Conservation (phyloP, 1,140 invertebrate species). For the Drosophila mojavensis region DNA sequence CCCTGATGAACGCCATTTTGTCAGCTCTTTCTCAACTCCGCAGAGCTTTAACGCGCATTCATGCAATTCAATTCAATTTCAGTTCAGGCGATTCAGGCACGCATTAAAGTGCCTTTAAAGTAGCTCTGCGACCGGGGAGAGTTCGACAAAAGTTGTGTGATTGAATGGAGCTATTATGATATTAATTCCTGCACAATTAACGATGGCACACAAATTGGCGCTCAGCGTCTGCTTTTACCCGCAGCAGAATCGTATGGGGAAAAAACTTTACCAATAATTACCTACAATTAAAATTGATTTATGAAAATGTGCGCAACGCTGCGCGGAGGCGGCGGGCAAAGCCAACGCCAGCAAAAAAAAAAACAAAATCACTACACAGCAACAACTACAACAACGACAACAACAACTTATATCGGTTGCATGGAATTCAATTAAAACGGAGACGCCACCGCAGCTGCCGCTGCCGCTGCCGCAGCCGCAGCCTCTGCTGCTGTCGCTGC, state of each 20-base stretch:
- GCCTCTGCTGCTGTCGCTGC: constrained; percentile 13
- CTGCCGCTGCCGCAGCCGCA: constrained; percentile 22
- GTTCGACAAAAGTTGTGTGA: neutral
- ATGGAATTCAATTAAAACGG: constrained; percentile 74
- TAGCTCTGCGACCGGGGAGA: neutral
- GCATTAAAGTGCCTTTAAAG: constrained; percentile 5
- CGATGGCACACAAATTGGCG: constrained; percentile 44
- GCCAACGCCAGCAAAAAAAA: no score
- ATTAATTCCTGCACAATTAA: constrained; percentile 70
- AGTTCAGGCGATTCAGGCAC: no score
- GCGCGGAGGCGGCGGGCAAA: neutral
- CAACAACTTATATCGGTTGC: constrained; percentile 6
- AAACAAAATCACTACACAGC: no score
- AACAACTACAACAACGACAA: neutral
- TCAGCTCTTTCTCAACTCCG: no score
- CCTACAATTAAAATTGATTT: constrained; percentile 83
- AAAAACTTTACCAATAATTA: constrained; percentile 69
- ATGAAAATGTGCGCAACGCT: constrained; percentile 49
- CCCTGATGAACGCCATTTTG: no score
- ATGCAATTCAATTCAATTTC: no score
- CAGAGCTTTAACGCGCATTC: no score
- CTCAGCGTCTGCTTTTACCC: neutral
- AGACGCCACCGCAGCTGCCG: constrained; percentile 34
- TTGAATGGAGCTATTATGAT: constrained; percentile 64
- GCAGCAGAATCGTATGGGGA: neutral